Evolutionary conservation across 30 jellyfish, hydroid and myxozoan genomes (phyloP), one percentile per base, ranked within the genome.

Genomic region (Pelagia noctiluca): DNA sequence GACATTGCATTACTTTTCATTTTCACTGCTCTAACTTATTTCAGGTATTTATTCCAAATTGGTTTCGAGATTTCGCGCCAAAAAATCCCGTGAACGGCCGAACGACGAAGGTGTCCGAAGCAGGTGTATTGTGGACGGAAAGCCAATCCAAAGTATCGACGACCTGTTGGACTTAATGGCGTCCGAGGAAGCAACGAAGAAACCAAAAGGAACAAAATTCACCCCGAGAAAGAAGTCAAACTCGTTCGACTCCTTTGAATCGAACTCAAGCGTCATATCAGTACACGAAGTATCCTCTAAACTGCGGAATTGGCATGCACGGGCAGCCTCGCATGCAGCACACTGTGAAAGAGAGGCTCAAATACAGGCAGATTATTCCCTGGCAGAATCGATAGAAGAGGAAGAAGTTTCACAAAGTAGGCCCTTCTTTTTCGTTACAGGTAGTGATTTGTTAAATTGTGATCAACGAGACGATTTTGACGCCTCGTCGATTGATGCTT

Each of bases 311-410:
- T 82, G 92, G 92, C 65, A 82, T 46, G 53, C 86, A 21, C 50
- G 79, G 50, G 92, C 92, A 34, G 75, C 86, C 63, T 82, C 92
- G 19, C 21, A 26, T 50, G 92, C 92, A 22, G 86, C 86, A 0
- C 53, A 63, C 1, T 63, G 50, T 18, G 92, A 82, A 53, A 76
- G 62, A 60, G 92, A 70, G 82, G 92, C 82, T 2, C 22, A 53
- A 31, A 50, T 81, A 16, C 33, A 82, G 47, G 82, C 89, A 5
- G 89, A 63, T 26, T 80, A 83, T 32, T 46, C 77, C 4, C 22
- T 47, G 7, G 70, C 92, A 1, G 92, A 64, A 4, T 82, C 82
- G 10, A 68, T 57, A 1, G 92, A 82, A n/a, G 76, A 68, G 35
- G 29, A 11, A 2, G 35, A 42, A 42, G 16, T 19, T 52, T 19